phyloP scores from a whole-genome alignment of 2,113 vertebrate species.

The Haemorhous mexicanus region DNA sequence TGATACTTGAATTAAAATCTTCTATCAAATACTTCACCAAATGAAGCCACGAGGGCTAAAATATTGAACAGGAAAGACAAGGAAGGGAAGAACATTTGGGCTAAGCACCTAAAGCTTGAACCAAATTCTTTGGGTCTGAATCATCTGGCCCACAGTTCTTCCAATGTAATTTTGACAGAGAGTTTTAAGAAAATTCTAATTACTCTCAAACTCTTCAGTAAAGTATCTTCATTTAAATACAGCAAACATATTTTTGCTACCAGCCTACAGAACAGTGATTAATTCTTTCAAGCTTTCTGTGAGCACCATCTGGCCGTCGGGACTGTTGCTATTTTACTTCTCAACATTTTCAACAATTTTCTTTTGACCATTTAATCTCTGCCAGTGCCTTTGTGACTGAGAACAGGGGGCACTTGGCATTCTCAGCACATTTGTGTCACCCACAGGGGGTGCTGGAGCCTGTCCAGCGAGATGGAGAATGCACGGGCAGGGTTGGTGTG shows the following conservation, averaged over 20 bases:
- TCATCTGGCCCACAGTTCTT: background rate
- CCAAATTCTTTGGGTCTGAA: background rate
- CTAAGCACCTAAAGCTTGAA: background rate
- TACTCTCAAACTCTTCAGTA: background rate
- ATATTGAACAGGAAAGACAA: background rate
- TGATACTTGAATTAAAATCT: background rate
- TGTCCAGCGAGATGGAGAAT: background rate
- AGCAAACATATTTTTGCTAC: conserved; percentile 12
- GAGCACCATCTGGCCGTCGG: background rate
- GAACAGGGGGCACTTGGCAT: background rate
- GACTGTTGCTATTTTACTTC: conserved; percentile 22
- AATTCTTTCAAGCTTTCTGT: background rate
- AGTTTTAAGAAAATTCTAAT: background rate
- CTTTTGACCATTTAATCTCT: background rate
- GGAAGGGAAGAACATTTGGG: background rate
- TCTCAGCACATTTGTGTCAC: background rate
- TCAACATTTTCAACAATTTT: background rate
- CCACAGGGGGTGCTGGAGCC: background rate
- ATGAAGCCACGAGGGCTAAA: rapidly evolving
- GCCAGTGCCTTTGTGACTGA: background rate
- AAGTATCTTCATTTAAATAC: conserved; percentile 1
- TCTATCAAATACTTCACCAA: background rate
- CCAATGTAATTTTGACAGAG: background rate
- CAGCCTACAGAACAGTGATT: conserved; percentile 11
- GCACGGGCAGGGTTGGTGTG: background rate